Conservation (phyloP, 2,113 vertebrate genomes). For the Dinomys branickii region DNA sequence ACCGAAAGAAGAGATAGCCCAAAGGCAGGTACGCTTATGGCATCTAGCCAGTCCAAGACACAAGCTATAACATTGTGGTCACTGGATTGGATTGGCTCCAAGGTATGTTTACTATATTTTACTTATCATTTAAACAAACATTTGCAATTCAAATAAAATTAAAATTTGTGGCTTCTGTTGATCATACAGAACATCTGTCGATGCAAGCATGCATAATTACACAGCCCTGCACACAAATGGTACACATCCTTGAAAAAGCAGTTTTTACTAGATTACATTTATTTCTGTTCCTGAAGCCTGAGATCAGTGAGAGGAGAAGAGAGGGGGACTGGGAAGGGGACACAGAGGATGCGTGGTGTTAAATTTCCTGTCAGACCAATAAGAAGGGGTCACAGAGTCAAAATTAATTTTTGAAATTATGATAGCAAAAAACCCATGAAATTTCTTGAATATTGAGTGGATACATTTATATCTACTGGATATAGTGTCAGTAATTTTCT, state of each 20-base stretch:
- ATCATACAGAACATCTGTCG: neutral
- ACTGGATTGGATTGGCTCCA: neutral
- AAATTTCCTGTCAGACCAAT: neutral
- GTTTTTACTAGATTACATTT: neutral
- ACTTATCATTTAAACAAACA: constrained; percentile 12
- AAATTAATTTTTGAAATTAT: neutral
- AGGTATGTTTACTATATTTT: neutral
- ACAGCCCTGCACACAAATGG: neutral
- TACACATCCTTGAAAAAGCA: neutral
- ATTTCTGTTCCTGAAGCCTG: neutral
- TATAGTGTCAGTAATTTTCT: neutral
- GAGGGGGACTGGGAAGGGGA: neutral
- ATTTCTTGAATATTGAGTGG: neutral
- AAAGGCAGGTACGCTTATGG: neutral
- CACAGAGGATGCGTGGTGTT: neutral
- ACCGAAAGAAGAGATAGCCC: neutral
- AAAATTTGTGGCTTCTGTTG: neutral
- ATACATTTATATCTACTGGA: neutral
- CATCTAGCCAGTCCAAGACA: neutral
- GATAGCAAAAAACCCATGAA: neutral
- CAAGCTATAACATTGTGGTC: neutral
- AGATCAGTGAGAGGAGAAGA: accelerated
- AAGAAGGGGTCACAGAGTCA: neutral
- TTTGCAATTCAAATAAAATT: neutral
- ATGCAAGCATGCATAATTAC: neutral